Evolutionary conservation across 2,888 invertebrate genomes (phyloP), one percentile per base, ranked within the genome.

Genomic region (Drosophila paranaensis): DNA sequence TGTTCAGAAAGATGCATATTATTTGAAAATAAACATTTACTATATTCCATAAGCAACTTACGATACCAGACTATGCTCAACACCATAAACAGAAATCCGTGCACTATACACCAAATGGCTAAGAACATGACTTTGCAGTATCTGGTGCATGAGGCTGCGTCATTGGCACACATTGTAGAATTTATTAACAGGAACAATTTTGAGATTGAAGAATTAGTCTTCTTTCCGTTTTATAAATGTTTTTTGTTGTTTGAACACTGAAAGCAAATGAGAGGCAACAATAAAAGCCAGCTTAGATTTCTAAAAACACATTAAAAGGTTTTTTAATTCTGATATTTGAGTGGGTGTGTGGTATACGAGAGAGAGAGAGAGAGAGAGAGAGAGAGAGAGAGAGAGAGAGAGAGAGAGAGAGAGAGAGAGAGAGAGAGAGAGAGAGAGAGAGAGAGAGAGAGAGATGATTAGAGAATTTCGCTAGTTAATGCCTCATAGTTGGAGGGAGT

Each of bases 401-500:
- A 16, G n/a, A 10, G 16, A 42, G 16, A 10, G n/a, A n/a, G 6
- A 40, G 40, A 8, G n/a, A 8, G n/a, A 8, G 3, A 40, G 40
- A 40, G n/a, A 6, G n/a, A 6, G 8, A 40, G 16, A 16, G 3
- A 40, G 16, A 8, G 40, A 16, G 3, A 9, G 40, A 42, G 9
- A 16, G n/a, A 10, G 16, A 42, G 16, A 10, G n/a, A n/a, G 6
- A 40, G 40, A 8, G n/a, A 8, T 14, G 16, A 16, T 3, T 20
- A 20, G 11, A 43, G 20, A 16, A 10, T 42, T n/a, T 42, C 16
- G 16, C 40, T 42, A 9, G 40, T 6, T 42, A 42, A 16, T 42
- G 42, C 16, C 16, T 16, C n/a, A n/a, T 20, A 11, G 43, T 43
- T 11, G 20, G 20, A 11, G 20, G 11, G 43, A 81, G 65, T 77